phyloP scores from a whole-genome alignment of 2,888 invertebrate genomes.

The Macaria liturata region DNA sequence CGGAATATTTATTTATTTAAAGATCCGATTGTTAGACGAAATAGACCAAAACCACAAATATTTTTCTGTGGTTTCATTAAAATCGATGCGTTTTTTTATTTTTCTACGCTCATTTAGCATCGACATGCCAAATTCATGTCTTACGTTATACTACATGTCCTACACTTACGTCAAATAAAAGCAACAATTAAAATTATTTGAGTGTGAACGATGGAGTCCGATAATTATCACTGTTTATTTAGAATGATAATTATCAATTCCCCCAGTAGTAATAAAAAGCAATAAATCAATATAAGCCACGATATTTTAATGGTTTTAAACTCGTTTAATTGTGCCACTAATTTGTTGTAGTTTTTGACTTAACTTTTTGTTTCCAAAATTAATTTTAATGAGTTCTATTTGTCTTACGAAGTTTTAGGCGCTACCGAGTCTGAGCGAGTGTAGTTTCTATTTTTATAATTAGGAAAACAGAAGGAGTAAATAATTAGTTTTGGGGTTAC shows the following conservation, averaged over 20 bases:
- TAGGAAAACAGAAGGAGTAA: no score
- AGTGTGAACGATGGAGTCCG: constrained; percentile 29
- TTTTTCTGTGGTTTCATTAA: no score
- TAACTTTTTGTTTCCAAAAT: neutral
- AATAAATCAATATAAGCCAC: constrained; percentile 22
- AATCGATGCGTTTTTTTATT: no score
- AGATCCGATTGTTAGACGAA: no score
- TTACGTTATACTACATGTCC: neutral
- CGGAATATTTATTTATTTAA: no score
- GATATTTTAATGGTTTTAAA: constrained; percentile 16
- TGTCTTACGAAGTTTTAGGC: no score
- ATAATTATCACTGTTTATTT: constrained; percentile 34
- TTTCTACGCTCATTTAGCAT: no score
- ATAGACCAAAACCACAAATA: no score
- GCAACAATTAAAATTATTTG: constrained; percentile 39
- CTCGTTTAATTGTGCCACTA: constrained; percentile 16
- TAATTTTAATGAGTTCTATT: no score
- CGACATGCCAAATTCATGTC: neutral
- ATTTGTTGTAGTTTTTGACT: constrained; percentile 8
- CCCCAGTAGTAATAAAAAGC: constrained; percentile 15
- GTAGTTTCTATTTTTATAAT: no score
- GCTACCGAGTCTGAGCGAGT: no score
- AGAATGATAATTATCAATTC: constrained; percentile 6
- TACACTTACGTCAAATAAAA: constrained; percentile 4
- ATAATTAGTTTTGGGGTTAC: no score